Evolutionary conservation across 2,113 vertebrate genomes (phyloP), one percentile per base, ranked within the genome.

Genomic region (Engystomops pustulosus): DNA sequence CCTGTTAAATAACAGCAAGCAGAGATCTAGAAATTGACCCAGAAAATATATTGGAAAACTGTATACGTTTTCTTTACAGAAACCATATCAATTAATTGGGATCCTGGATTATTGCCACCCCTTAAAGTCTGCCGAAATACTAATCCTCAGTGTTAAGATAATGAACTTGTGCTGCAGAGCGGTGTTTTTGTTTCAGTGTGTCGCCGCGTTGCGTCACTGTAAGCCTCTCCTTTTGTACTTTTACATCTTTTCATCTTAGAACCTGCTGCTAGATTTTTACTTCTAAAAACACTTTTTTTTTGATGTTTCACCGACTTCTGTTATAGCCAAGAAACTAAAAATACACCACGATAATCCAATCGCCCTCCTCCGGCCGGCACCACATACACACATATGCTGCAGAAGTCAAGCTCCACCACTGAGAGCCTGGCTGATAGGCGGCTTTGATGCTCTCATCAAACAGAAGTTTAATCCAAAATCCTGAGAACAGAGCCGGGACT

Each of bases 401-500:
- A 91, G 90, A 91, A 92, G 89, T 89, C 91, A 90, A 86, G 84
- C 90, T 84, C 88, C 89, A 83, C 89, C 18, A 88, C 27, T 32
- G 60, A 88, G 87, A 91, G 88, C 88, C 89, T 84, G 87, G 84
- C 77, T 27, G 88, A 86, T 85, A 90, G 89, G 86, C 72, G 87
- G 87, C 88, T 88, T 69, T 87, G 91, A 86, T 90, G 68, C 92
- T 86, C 91, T 83, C 91, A 87, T 81, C 87, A 25, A 81, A 86
- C 87, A 86, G 86, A 85, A 90, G 86, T 30, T 88, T 89, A 86
- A 90, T 87, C 86, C 86, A 86, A 72, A 71, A 55, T 34, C 47
- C 30, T 44, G 34, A 30, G 98, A 45, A 47, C 10, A 27, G 69
- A 72, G 41, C 12, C 6, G 68, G 12, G 94, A 97, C 97, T 91